Evolutionary conservation across 1,140 invertebrate genomes (phyloP).

Genomic region (Scaptomyza montana): DNA sequence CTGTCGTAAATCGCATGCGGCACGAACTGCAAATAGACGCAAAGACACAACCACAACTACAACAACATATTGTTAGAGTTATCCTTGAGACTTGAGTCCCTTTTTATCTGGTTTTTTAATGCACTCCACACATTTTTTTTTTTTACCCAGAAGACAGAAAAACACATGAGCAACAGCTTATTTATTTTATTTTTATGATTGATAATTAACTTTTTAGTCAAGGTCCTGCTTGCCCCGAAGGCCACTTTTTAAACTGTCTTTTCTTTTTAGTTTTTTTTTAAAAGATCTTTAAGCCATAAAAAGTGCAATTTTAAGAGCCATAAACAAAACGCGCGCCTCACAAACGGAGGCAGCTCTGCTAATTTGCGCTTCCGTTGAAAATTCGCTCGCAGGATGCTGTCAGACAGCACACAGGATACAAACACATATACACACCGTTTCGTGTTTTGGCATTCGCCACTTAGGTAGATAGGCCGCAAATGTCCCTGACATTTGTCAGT

Average conservation of each 20-base stretch:
- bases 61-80: constrained; percentile 52
- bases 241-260: constrained; percentile 33
- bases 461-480: constrained; percentile 68
- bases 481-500: constrained; percentile 64
- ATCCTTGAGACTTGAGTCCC: constrained; percentile 60
- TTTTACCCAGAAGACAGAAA: constrained; percentile 1
- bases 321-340: constrained; percentile 65
- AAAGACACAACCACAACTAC: constrained; percentile 28
- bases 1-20: constrained; percentile 71
- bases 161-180: constrained; percentile 57
- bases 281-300: constrained; percentile 54
- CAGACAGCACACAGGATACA: constrained; percentile 39
- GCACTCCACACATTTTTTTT: constrained; percentile 28
- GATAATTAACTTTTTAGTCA: constrained; percentile 76
- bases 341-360: constrained; percentile 56
- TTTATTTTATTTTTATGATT: constrained; percentile 37
- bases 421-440: constrained; percentile 22
- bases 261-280: constrained; percentile 46
- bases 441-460: constrained; percentile 41
- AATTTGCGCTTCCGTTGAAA: constrained; percentile 79
- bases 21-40: constrained; percentile 67
- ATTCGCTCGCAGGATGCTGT: constrained; percentile 67
- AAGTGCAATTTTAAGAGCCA: constrained; percentile 62
- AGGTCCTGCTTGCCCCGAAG: constrained; percentile 44
- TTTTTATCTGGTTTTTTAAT: constrained; percentile 54